Percentiles rank a stretch among this genome's conserved stretches.
Conservation (phyloP, 1,140 invertebrate genomes). For the Sitophilus oryzae region DNA sequence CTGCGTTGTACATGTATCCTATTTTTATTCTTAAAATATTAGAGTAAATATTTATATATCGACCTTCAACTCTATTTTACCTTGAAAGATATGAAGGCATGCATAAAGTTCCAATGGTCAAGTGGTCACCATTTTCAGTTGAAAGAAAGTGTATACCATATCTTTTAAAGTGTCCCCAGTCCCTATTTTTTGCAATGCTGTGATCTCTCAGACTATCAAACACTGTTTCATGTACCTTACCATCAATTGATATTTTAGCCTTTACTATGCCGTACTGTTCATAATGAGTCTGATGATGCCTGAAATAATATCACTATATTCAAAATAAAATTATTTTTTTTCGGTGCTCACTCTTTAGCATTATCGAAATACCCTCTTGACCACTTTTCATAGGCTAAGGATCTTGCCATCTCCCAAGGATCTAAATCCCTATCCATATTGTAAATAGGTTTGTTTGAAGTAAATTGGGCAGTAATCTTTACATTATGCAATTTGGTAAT, state of each 20-base stretch:
- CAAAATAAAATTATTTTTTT: constrained; percentile 1
- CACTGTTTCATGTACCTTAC: constrained; percentile 44
- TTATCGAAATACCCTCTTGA: constrained; percentile 58
- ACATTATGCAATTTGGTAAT: constrained; percentile 37
- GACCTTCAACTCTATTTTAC: constrained; percentile 42
- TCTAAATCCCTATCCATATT: constrained; percentile 64
- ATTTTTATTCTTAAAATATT: constrained; percentile 54
- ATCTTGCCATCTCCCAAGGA: constrained; percentile 51
- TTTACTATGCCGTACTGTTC: constrained; percentile 59
- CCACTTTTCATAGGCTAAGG: constrained; percentile 61
- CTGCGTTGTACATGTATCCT: constrained; percentile 58
- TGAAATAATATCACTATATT: constrained; percentile 39
- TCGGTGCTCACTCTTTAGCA: constrained; percentile 55
- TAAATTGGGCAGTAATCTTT: constrained; percentile 49
- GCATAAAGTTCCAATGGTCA: constrained; percentile 59
- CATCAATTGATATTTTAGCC: constrained; percentile 50
- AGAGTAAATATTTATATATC: constrained; percentile 8
- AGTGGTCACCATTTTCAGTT: constrained; percentile 58
- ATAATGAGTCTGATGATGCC: constrained; percentile 67
- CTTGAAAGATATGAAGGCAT: constrained; percentile 55
- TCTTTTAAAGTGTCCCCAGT: constrained; percentile 63
- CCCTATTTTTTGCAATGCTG: constrained; percentile 50
- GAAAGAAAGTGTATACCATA: constrained; percentile 63
- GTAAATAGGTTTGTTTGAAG: constrained; percentile 49
- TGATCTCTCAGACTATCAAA: constrained; percentile 56